A percentile compares a stretch with the other conserved stretches of the same genome.
phyloP scores from a whole-genome alignment of 2,113 vertebrate genomes.

The Odocoileus virginianus region DNA sequence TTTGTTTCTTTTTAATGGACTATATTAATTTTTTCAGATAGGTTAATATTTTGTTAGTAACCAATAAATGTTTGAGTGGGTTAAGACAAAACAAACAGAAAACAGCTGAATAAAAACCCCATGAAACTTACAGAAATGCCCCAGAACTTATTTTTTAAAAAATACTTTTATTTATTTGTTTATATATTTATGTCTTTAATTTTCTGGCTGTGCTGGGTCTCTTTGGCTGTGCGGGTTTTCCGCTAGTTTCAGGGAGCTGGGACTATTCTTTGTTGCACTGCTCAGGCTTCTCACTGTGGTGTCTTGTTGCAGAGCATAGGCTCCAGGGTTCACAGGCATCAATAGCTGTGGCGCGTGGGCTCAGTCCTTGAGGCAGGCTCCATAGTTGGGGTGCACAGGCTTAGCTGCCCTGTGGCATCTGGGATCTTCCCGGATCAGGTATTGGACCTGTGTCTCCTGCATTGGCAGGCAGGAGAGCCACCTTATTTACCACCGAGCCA shows the following conservation, averaged over 20 bases:
- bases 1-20: neutral
- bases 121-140: neutral
- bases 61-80: neutral
- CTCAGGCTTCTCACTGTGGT: neutral
- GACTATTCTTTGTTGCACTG: neutral
- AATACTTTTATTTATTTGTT: neutral
- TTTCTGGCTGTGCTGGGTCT: neutral
- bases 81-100: neutral
- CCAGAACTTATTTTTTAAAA: neutral
- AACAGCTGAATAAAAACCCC: neutral
- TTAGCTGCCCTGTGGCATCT: neutral
- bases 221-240: neutral
- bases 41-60: neutral
- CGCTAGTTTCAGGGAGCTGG: neutral
- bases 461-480: neutral
- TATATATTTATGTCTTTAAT: neutral
- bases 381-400: neutral
- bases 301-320: neutral
- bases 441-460: neutral
- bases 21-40: neutral
- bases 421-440: neutral
- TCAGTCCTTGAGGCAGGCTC: neutral
- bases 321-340: rapidly evolving
- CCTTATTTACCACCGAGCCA: neutral
- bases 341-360: neutral